Evolutionary conservation across 2,797 vertebrate genomes (phyloP), one percentile per base, ranked within the genome.

Genomic region (Dryobates pubescens): DNA sequence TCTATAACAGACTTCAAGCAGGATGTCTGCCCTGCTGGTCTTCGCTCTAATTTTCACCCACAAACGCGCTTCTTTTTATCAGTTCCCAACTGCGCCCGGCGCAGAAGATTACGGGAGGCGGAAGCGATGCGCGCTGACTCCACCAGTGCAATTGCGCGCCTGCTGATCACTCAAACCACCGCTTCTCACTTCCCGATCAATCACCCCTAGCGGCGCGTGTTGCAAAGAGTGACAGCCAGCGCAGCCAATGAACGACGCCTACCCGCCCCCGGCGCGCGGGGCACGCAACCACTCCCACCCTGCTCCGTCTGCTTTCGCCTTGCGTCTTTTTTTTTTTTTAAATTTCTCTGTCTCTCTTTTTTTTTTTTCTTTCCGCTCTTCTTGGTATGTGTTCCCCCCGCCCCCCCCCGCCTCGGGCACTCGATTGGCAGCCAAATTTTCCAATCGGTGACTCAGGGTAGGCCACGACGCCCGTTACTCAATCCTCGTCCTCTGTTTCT

Each of bases 401-500:
- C 16, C 9, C 34, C 34, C 9, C 34, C 27, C 23, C 16, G 24
- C 61, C 3, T 3, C 19, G 0, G 15, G 6, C 3, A 5, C 0
- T 9, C 24, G 4, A 94, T 89, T 93, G 84, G 92, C 0, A 0
- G 0, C 0, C 0, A 3, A 1, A 9, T 2, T 14, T 43, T 45
- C 84, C 90, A 90, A 77, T 95, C 57, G 27, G 27, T 10, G 7
- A 3, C 13, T 29, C 1, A 10, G 34, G 6, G 13, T 23, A 30
- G 10, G 22, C 36, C 12, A 17, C 2, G 22, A 9, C 64, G 7
- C 3, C 3, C 7, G 11, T 27, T 82, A 17, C 38, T 90, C 92
- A 92, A 72, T 83, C 62, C 3, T 0, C 5, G 1, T 0, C 2
- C 2, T 3, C 0, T 58, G 29, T 7, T 9, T 5, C 0, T 69